Evolutionary conservation across 2,113 vertebrate species (phyloP), one percentile per base, ranked within the genome.

Genomic region (Poecile atricapillus): DNA sequence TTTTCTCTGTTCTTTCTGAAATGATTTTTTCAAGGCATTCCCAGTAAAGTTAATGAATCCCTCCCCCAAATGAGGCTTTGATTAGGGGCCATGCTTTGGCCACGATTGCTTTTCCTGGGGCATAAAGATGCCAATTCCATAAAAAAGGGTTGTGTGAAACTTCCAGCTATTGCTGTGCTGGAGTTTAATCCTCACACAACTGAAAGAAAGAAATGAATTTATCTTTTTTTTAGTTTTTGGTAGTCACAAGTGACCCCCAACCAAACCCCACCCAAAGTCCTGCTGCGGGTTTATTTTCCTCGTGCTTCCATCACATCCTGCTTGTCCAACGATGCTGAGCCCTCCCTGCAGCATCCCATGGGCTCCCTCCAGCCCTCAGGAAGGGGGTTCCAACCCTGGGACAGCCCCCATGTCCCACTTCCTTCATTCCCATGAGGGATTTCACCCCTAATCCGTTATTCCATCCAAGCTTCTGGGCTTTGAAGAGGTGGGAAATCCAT

Each of bases 41-140:
- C 76, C 87, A 90, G 88, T 81, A 65, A 96, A 96, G 64, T 93
- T 92, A 95, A 90, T 92, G 90, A 95, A 81, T 92, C 93, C 87
- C 79, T 89, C 88, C 68, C 49, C 5, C 17, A 60, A 83, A 70
- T 0, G 3, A 95, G 93, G 90, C 75, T 95, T 95, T 96, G 87
- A 97, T 93, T 86, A 83, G 88, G 60, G 87, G 28, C 87, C 78
- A 71, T 25, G 17, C 64, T 63, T 90, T 44, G 2, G 85, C 88
- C 65, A 73, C 68, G 44, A 83, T 82, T 73, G 23, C 80, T 91
- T 88, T 95, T 93, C 67, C 80, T 62, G 86, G 65, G 92, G 90
- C 65, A 93, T 69, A 81, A 68, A 92, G 69, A 87, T 92, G 94
- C 44, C 90, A 92, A 71, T 94, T 95, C 87, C 73, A 94, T 37